phyloP scores from a whole-genome alignment of 2,797 vertebrate species.

The Tachyglossus aculeatus region DNA sequence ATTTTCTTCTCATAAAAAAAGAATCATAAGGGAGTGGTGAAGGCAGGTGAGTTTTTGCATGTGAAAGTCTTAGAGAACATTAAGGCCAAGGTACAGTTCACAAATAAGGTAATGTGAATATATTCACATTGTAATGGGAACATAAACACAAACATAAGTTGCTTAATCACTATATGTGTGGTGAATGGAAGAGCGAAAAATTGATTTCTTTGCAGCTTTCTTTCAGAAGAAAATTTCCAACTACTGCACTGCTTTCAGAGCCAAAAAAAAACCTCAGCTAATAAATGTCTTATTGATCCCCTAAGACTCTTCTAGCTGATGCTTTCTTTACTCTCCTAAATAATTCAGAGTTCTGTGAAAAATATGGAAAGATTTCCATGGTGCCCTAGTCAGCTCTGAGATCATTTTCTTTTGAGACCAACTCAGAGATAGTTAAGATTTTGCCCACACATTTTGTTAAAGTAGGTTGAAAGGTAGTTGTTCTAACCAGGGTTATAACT shows the following conservation, averaged over 20 bases:
- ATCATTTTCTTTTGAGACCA: background rate
- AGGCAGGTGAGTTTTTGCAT: too few relatives aligned
- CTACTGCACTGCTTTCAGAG: background rate
- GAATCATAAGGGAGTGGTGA: background rate
- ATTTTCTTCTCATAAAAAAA: background rate
- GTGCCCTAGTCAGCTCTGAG: background rate
- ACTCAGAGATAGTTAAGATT: background rate
- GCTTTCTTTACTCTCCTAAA: background rate
- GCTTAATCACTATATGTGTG: background rate
- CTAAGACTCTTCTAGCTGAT: background rate
- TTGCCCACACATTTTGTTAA: background rate
- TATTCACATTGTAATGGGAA: too few relatives aligned
- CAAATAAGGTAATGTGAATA: too few relatives aligned
- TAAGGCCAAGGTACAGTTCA: too few relatives aligned
- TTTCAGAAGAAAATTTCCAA: slow-evolving; percentile 3
- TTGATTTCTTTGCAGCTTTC: background rate
- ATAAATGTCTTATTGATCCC: background rate
- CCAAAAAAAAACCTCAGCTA: background rate
- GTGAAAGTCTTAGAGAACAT: too few relatives aligned
- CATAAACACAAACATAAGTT: too few relatives aligned
- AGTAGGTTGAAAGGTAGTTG: background rate
- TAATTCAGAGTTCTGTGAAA: background rate
- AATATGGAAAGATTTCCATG: background rate
- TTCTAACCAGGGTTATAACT: background rate
- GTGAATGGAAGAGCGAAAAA: background rate